Percentiles rank a stretch among this genome's conserved stretches.
Evolutionary conservation across 1,140 invertebrate genomes (phyloP).

Genomic region (Drusus annulatus): DNA sequence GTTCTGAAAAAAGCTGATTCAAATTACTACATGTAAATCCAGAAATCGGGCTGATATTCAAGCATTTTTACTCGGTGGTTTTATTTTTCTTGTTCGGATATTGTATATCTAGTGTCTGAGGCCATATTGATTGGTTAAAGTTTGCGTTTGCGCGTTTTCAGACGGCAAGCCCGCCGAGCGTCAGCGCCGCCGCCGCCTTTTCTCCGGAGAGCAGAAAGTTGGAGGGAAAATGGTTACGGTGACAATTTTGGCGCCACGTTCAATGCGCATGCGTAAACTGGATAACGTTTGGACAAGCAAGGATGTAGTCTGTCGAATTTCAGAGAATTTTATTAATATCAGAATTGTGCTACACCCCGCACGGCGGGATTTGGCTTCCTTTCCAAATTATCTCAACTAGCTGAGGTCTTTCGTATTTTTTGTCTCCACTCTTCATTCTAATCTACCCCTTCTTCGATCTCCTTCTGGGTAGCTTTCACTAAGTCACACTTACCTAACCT

Average conservation of each 20-base stretch:
- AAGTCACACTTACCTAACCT: no score
- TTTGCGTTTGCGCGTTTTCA: constrained; percentile 25
- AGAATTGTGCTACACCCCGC: no score
- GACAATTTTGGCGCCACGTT: background rate
- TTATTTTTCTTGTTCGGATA: background rate
- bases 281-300: background rate
- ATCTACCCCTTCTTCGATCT: no score
- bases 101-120: background rate
- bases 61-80: background rate
- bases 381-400: no score
- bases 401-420: no score
- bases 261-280: constrained; percentile 10
- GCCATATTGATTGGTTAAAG: background rate
- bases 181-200: constrained; percentile 1
- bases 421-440: no score
- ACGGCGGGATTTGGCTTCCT: no score
- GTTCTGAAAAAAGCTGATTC: background rate
- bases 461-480: no score
- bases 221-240: background rate
- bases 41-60: background rate
- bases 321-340: no score
- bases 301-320: background rate
- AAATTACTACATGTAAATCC: background rate
- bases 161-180: constrained; percentile 1
- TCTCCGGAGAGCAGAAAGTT: constrained; percentile 27